Conservation (phyloP, 1,140 invertebrate species). For the Macrosteles quadrilineatus region DNA sequence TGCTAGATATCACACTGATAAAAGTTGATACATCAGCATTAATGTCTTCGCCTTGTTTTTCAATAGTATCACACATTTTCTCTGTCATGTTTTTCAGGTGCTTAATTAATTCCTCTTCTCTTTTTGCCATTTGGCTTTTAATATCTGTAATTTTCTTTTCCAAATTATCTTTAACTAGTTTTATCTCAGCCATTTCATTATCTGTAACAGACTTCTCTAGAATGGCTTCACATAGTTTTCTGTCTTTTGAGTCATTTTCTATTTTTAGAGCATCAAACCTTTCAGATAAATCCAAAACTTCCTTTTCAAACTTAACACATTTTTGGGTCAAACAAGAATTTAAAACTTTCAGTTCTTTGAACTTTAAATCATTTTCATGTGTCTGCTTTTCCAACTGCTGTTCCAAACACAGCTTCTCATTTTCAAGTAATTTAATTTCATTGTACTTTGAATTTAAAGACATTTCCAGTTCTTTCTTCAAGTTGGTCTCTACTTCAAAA, state of each 20-base stretch:
- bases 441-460: conserved; percentile 27
- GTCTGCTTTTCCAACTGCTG: not conserved
- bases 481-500: conserved; percentile 3
- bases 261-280: conserved; percentile 23
- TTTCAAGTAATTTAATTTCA: conserved; percentile 33
- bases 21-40: not conserved
- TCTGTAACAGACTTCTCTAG: conserved; percentile 36
- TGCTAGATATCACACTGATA: not conserved
- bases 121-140: not conserved
- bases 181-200: conserved; percentile 23
- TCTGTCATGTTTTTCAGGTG: too few relatives aligned
- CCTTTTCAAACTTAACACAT: conserved; percentile 1
- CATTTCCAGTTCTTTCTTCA: conserved; percentile 5
- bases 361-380: conserved; percentile 1
- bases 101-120: too few relatives aligned
- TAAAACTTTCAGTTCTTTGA: conserved; percentile 16
- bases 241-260: conserved; percentile 37
- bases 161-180: conserved; percentile 6
- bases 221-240: conserved; percentile 38
- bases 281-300: conserved; percentile 17
- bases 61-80: too few relatives aligned
- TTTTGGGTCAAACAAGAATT: conserved; percentile 12
- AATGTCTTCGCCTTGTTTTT: too few relatives aligned
- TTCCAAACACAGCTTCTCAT: conserved; percentile 29
- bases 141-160: conserved; percentile 10